A percentile compares a stretch with the other conserved stretches of the same genome.
Conservation (phyloP, 2,797 vertebrate species). For the Myotis daubentonii region DNA sequence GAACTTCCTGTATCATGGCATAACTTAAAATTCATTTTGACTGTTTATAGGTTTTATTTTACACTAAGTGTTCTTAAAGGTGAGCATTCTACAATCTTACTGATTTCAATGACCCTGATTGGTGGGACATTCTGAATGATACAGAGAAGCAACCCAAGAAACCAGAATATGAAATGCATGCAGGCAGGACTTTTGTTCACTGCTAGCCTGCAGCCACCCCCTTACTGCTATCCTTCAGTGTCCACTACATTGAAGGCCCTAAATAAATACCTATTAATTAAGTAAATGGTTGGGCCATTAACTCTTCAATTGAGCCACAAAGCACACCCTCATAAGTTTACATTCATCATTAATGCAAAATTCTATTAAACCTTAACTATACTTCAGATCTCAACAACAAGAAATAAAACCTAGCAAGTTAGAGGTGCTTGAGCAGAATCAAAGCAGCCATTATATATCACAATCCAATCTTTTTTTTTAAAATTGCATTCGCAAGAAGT, state of each 20-base stretch:
- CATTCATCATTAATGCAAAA: neutral
- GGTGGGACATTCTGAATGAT: neutral
- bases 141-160: neutral
- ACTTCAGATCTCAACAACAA: constrained; percentile 20
- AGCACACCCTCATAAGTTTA: constrained; percentile 16
- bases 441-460: neutral
- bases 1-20: neutral
- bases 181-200: neutral
- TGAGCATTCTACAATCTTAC: neutral
- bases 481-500: neutral
- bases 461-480: neutral
- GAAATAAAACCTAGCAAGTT: constrained; percentile 15
- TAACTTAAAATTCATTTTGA: constrained; percentile 30
- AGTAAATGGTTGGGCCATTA: neutral
- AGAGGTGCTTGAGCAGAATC: constrained; percentile 12
- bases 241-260: neutral
- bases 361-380: neutral
- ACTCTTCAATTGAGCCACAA: neutral
- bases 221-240: too few relatives aligned
- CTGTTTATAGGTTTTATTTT: neutral
- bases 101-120: neutral
- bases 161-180: neutral
- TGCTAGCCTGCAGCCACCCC: neutral
- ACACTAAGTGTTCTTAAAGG: neutral
- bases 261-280: neutral